Conservation (phyloP, 2,113 vertebrate genomes). For the Acinonyx jubatus region DNA sequence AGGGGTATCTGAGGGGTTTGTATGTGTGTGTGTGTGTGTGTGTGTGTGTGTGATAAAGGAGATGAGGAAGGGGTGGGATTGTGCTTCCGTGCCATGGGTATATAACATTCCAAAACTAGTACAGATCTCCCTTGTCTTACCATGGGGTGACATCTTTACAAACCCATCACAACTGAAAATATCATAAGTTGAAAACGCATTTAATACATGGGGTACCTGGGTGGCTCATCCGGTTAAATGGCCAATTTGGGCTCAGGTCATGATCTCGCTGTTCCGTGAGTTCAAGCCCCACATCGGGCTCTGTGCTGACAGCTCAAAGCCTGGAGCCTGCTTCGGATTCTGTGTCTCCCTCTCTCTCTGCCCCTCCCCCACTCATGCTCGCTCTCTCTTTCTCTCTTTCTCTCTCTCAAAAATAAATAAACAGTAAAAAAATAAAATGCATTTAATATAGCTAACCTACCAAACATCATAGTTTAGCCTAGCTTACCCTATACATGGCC, state of each 20-base stretch:
- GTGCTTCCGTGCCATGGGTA: rapidly evolving
- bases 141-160: not conserved
- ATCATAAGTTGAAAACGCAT: not conserved
- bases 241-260: no score
- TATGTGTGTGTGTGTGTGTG: not conserved
- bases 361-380: no score
- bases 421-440: not conserved
- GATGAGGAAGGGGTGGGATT: not conserved
- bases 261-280: no score
- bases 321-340: no score
- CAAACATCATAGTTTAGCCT: not conserved
- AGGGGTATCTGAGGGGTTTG: no score
- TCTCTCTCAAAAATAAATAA: no score
- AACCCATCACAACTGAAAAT: not conserved
- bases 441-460: not conserved
- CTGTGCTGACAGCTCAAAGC: no score
- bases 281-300: no score
- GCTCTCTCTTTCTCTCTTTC: no score
- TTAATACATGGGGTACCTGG: no score
- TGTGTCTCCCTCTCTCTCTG: no score
- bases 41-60: not conserved
- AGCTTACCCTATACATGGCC: not conserved
- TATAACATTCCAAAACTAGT: not conserved
- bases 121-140: not conserved
- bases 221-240: no score